These are phyloP conservation scores for Lepus townsendii DNA, from an alignment of 2,797 vertebrate genomes.

Conservation along the genomic window DNA sequence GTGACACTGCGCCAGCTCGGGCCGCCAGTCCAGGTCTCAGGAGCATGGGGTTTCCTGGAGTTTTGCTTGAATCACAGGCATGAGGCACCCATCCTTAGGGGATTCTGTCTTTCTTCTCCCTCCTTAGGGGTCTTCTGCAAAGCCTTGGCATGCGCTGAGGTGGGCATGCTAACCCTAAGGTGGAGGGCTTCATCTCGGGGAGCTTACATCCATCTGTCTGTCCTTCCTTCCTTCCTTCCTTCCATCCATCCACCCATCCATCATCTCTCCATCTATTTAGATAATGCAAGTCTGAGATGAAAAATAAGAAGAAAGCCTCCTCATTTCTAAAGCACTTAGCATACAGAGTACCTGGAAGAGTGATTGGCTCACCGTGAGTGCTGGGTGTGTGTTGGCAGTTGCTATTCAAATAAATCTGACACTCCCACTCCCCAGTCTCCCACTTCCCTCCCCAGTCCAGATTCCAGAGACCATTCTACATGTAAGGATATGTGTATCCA, in stretches of 20 bases:
- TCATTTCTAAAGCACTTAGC: background rate
- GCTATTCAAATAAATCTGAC: background rate
- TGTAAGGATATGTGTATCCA: background rate
- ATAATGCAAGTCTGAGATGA: background rate
- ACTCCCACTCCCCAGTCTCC: background rate
- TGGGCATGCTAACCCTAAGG: background rate
- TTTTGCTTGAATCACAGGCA: constrained; percentile 28
- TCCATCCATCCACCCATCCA: background rate
- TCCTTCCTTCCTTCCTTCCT: too few species aligned
- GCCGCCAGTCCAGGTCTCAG: background rate
- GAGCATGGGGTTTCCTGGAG: background rate
- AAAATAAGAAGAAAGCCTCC: background rate
- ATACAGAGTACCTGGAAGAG: background rate
- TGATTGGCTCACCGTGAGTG: background rate
- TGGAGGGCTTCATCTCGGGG: constrained; percentile 6
- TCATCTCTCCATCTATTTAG: background rate
- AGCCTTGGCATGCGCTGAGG: background rate
- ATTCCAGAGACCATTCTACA: background rate
- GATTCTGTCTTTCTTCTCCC: background rate
- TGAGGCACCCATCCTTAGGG: too few species aligned
- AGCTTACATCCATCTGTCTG: background rate
- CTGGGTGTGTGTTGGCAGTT: background rate
- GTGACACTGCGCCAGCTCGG: background rate
- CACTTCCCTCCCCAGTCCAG: background rate
- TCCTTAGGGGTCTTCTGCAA: background rate